Conservation (phyloP, 2,888 invertebrate genomes). For the Polydrusus tereticollis region DNA sequence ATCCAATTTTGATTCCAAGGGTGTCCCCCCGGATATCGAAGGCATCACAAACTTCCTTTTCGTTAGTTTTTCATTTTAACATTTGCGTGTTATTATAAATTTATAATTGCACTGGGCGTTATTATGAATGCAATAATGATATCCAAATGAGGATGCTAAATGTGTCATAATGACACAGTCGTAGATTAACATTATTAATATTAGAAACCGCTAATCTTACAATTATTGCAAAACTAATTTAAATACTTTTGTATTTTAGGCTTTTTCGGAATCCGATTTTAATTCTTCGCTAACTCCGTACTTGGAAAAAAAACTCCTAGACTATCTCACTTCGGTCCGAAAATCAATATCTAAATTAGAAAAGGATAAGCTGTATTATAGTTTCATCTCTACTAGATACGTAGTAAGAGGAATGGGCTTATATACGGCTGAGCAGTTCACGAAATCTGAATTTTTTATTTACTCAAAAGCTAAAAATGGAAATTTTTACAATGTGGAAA, state of each 20-base stretch:
- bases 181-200: too few species aligned
- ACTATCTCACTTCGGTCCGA: slow-evolving; percentile 6
- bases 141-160: too few species aligned
- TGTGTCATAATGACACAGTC: too few species aligned
- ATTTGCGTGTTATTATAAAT: too few species aligned
- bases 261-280: slow-evolving; percentile 72
- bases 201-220: neutral
- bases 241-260: slow-evolving; percentile 65
- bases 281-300: slow-evolving; percentile 56
- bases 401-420: slow-evolving; percentile 75
- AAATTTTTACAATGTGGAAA: slow-evolving; percentile 55
- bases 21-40: too few species aligned
- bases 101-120: too few species aligned
- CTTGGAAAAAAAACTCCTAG: slow-evolving; percentile 23
- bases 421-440: slow-evolving; percentile 71
- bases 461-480: slow-evolving; percentile 63
- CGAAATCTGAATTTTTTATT: slow-evolving; percentile 72
- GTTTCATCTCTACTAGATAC: slow-evolving; percentile 67
- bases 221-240: neutral
- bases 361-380: slow-evolving; percentile 47
- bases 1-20: too few species aligned
- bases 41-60: too few species aligned
- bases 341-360: slow-evolving; percentile 53
- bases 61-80: too few species aligned
- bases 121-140: too few species aligned